Percentiles rank a stretch among this genome's conserved stretches.
These are phyloP conservation scores for Magallana nippona DNA, from an alignment of 2,888 invertebrate species.

Conservation along the genomic window DNA sequence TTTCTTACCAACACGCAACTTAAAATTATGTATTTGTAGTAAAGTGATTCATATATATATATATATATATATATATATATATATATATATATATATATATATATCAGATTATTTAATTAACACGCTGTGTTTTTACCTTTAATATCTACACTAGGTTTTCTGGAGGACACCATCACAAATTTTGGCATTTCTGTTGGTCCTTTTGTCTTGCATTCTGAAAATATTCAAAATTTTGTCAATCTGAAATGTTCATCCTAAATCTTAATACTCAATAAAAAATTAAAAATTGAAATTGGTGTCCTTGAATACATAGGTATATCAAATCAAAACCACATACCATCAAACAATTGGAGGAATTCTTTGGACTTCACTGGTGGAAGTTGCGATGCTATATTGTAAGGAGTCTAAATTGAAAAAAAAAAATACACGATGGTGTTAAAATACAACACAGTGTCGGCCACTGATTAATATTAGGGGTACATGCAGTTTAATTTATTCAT, in stretches of 20 bases:
- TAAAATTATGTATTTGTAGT: no score
- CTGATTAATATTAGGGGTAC: no score
- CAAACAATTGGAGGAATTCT: conserved; percentile 60
- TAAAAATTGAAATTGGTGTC: no score
- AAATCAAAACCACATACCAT: conserved; percentile 54
- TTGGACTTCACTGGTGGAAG: conserved; percentile 55
- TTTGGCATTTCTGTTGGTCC: conserved; percentile 56
- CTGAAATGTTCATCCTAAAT: no score
- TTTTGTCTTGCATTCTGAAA: conserved; percentile 52
- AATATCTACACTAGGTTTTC: conserved; percentile 50
- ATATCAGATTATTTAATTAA: no score
- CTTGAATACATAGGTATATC: no score
- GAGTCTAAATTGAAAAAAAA: conserved; percentile 51
- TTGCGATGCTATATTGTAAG: conserved; percentile 51
- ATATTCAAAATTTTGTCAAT: neutral
- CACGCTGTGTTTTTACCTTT: conserved; percentile 48
- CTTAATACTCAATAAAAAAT: no score
- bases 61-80: accelerated
- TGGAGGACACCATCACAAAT: conserved; percentile 52
- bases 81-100: no score
- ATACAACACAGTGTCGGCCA: no score
- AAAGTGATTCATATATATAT: no score
- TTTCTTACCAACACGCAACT: no score
- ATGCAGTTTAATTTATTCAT: no score
- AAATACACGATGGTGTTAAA: neutral